phyloP scores from a whole-genome alignment of 2,888 invertebrate species.

The Beris chalybata region DNA sequence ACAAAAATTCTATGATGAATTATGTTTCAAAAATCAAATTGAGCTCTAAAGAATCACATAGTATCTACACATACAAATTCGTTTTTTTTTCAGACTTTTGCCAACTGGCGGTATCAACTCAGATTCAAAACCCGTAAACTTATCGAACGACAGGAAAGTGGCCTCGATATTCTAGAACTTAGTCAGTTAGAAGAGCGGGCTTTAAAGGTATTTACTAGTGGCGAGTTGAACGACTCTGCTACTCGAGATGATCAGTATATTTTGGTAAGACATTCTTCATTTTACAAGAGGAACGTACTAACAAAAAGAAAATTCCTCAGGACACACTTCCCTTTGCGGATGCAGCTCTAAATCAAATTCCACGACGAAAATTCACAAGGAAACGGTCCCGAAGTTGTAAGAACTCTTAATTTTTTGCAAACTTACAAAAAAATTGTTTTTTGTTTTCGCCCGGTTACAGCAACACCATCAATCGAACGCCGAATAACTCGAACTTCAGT shows the following conservation, averaged over 20 bases:
- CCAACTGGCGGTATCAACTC: conserved; percentile 26
- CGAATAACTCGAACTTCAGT: conserved; percentile 15
- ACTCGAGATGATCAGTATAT: not conserved
- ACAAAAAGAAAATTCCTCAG: not conserved
- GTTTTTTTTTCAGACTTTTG: conserved; percentile 11
- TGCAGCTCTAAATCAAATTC: not conserved
- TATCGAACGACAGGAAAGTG: conserved; percentile 11
- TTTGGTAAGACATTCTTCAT: not conserved
- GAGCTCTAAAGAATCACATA: too few relatives aligned
- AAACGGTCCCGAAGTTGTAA: conserved; percentile 21
- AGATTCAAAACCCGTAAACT: conserved; percentile 22
- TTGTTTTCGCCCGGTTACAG: not conserved
- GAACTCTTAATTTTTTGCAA: not conserved
- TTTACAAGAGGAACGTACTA: not conserved
- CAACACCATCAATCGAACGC: conserved; percentile 7
- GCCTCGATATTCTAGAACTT: conserved; percentile 14
- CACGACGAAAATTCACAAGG: conserved; percentile 19
- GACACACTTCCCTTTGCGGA: not conserved
- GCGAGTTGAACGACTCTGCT: not conserved
- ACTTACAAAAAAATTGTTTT: not conserved
- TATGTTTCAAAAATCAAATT: too few relatives aligned
- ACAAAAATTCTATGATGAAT: too few relatives aligned
- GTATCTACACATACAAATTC: too few relatives aligned
- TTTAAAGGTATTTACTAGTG: conserved; percentile 6
- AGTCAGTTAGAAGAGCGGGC: conserved; percentile 24